These are phyloP conservation scores for Elysia chlorotica DNA, from an alignment of 1,140 invertebrate genomes.

Conservation along the genomic window DNA sequence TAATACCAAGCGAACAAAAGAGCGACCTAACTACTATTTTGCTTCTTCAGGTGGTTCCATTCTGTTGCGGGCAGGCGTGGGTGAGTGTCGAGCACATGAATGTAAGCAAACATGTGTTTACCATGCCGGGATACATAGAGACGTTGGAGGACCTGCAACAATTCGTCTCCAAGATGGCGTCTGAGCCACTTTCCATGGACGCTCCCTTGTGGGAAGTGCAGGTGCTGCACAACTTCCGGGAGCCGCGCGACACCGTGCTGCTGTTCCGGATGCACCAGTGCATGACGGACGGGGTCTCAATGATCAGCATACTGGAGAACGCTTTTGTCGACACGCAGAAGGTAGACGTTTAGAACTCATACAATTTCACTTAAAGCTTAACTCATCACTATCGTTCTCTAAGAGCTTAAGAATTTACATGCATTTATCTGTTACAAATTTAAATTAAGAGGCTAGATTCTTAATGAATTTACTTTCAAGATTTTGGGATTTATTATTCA, in stretches of 20 bases:
- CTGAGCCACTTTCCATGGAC: constrained; percentile 57
- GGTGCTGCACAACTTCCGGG: constrained; percentile 63
- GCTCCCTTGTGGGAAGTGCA: constrained; percentile 69
- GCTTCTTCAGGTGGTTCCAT: constrained; percentile 43
- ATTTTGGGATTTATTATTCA: no score
- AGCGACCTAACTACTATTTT: no score
- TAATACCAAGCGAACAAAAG: no score
- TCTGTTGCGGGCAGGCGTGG: constrained; percentile 65
- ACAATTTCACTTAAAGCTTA: no score
- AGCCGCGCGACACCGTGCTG: constrained; percentile 63
- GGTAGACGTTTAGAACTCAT: neutral
- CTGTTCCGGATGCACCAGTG: constrained; percentile 67
- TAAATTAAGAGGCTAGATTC: no score
- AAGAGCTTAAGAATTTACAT: no score
- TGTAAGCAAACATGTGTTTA: constrained; percentile 66
- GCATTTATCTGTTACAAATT: no score
- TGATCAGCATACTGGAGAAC: constrained; percentile 65
- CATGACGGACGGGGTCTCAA: constrained; percentile 67
- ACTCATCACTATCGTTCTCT: no score
- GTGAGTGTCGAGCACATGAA: constrained; percentile 64
- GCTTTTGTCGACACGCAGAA: constrained; percentile 64
- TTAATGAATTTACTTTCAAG: no score
- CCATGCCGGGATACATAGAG: constrained; percentile 52
- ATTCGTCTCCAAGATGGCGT: constrained; percentile 63
- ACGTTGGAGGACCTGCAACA: constrained; percentile 58